phyloP scores from a whole-genome alignment of 2,113 vertebrate species.

The Tor tambroides region DNA sequence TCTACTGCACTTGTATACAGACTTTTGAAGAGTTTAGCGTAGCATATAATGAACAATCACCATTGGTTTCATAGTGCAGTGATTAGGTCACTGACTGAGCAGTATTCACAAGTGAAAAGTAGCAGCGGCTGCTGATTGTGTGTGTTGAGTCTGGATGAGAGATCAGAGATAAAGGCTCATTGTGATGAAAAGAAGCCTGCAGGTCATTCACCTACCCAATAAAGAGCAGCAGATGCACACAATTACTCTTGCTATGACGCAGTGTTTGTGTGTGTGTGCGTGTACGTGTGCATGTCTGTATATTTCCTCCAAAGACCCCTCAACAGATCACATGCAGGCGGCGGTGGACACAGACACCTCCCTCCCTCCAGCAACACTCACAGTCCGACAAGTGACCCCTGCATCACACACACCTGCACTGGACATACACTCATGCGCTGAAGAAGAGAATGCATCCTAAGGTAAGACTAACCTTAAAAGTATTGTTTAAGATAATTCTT shows the following conservation, averaged over 20 bases:
- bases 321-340: neutral
- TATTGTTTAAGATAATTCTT: neutral
- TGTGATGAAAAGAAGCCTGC: slow-evolving; percentile 59
- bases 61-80: neutral
- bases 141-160: slow-evolving; percentile 54
- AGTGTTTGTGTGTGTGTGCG: slow-evolving; percentile 25
- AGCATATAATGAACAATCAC: neutral
- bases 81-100: neutral
- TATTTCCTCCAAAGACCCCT: slow-evolving; percentile 11
- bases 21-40: neutral
- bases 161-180: slow-evolving; percentile 51
- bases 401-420: slow-evolving; percentile 53
- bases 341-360: slow-evolving; percentile 25
- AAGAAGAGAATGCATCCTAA: slow-evolving; percentile 52
- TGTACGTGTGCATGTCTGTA: slow-evolving; percentile 25
- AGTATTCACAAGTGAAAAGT: neutral
- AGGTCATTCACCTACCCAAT: slow-evolving; percentile 69
- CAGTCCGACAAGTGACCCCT: slow-evolving; percentile 23
- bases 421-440: slow-evolving; percentile 29
- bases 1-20: neutral
- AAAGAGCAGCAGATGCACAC: slow-evolving; percentile 69
- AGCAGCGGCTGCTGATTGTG: slow-evolving; percentile 41
- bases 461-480: slow-evolving; percentile 35
- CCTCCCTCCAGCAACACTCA: slow-evolving; percentile 21
- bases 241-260: slow-evolving; percentile 60